Percentiles rank a stretch among this genome's conserved stretches.
Conservation (phyloP, 2,888 invertebrate species). For the Kuschelorhynchus macadamiae region DNA sequence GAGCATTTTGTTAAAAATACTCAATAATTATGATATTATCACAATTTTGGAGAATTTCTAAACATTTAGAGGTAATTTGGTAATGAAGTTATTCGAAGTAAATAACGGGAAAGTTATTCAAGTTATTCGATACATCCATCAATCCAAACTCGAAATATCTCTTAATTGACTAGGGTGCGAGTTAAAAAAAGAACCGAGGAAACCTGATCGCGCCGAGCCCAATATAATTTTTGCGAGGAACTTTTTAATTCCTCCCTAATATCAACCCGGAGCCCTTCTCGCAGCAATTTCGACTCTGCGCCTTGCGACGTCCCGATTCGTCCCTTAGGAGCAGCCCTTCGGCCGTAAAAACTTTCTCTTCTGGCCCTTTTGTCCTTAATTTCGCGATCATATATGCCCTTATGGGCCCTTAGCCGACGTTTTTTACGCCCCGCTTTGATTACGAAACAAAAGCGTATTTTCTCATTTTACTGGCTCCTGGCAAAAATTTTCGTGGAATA, state of each 20-base stretch:
- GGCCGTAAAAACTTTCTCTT: conserved; percentile 48
- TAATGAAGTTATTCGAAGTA: no score
- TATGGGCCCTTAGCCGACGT: conserved; percentile 40
- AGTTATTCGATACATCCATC: no score
- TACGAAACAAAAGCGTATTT: conserved; percentile 36
- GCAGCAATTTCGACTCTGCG: conserved; percentile 33
- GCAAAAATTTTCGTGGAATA: no score
- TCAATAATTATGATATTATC: no score
- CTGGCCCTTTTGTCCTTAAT: conserved; percentile 51
- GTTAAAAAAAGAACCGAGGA: conserved; percentile 1
- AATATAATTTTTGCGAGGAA: conserved; percentile 28
- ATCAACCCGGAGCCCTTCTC: conserved; percentile 35
- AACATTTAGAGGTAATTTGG: no score
- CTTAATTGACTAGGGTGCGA: no score
- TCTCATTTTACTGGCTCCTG: conserved; percentile 1
- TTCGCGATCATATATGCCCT: conserved; percentile 49
- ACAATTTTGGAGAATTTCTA: no score
- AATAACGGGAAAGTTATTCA: no score
- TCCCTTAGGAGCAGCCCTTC: conserved; percentile 38
- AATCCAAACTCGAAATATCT: no score
- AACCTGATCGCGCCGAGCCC: not conserved
- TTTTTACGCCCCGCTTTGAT: conserved; percentile 38
- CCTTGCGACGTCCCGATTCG: conserved; percentile 35
- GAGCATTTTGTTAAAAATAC: no score
- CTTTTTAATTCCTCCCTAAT: conserved; percentile 44